Percentiles rank a stretch among this genome's conserved stretches.
phyloP scores from a whole-genome alignment of 2,888 invertebrate genomes.

The Watsonalla binaria region DNA sequence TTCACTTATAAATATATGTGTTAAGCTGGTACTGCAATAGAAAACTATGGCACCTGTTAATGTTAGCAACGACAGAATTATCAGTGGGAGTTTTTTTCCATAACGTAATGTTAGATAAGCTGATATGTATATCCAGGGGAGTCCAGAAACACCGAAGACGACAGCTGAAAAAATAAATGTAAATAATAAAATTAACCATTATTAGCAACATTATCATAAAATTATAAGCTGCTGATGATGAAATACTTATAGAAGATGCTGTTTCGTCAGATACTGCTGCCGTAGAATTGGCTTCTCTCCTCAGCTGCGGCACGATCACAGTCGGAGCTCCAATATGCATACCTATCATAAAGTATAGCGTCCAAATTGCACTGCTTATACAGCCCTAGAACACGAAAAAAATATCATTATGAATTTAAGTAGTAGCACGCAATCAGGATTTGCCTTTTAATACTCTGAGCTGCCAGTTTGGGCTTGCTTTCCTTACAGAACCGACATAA shows the following conservation, averaged over 20 bases:
- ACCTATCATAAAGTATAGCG: slow-evolving; percentile 20
- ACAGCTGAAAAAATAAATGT: not conserved
- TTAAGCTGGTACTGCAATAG: not conserved
- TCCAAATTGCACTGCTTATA: slow-evolving; percentile 19
- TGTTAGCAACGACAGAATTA: not conserved
- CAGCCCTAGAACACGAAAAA: too few relatives aligned
- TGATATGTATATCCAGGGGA: not conserved
- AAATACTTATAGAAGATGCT: slow-evolving; percentile 3
- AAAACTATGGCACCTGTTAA: not conserved
- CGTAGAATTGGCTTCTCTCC: slow-evolving; percentile 22
- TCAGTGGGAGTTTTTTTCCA: not conserved
- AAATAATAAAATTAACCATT: not conserved
- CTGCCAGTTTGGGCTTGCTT: too few relatives aligned
- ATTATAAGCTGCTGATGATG: too few relatives aligned
- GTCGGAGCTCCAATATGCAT: slow-evolving; percentile 25
- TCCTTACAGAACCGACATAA: too few relatives aligned
- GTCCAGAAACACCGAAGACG: not conserved
- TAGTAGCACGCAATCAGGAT: too few relatives aligned
- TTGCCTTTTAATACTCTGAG: too few relatives aligned
- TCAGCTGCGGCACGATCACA: slow-evolving; percentile 24
- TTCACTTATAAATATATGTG: not conserved
- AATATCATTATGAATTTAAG: too few relatives aligned
- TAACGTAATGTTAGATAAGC: not conserved
- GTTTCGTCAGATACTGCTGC: slow-evolving; percentile 18
- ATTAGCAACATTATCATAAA: not conserved